These are phyloP conservation scores for Pteropus rufus DNA, from an alignment of 2,797 vertebrate species.

Conservation along the genomic window DNA sequence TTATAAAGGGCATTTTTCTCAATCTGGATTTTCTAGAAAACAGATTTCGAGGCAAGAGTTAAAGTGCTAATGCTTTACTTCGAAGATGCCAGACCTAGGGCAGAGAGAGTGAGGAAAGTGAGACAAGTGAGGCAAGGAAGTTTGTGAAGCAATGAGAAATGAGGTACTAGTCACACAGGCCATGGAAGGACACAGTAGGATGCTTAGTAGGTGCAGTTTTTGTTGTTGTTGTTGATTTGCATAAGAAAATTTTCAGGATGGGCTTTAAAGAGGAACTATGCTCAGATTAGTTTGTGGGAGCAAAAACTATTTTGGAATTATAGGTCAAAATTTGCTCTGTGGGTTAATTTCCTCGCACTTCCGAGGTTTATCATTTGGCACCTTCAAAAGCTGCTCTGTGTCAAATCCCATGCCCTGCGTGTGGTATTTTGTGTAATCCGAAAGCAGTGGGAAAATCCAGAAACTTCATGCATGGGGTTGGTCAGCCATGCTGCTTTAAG, in stretches of 20 bases:
- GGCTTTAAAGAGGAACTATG: not conserved
- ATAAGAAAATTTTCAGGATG: not conserved
- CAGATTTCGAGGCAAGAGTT: not conserved
- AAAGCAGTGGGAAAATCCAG: not conserved
- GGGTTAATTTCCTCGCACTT: not conserved
- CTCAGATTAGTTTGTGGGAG: not conserved
- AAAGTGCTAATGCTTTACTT: not conserved
- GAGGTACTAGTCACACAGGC: not conserved
- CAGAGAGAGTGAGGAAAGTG: not conserved
- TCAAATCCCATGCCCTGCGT: not conserved
- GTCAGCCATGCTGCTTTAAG: not conserved
- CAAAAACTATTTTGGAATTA: not conserved
- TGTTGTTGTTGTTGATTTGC: not conserved
- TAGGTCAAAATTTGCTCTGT: not conserved
- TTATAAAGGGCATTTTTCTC: not conserved
- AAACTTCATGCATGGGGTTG: rapidly evolving
- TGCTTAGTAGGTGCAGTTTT: not conserved
- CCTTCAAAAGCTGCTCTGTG: not conserved
- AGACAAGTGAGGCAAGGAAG: not conserved
- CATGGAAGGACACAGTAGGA: not conserved
- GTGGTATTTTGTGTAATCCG: too few relatives aligned
- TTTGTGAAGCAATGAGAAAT: not conserved
- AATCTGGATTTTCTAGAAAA: not conserved
- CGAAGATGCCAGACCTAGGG: not conserved
- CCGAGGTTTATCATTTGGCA: not conserved